Conservation (phyloP, 2,888 invertebrate species). For the Syrphus vitripennis region DNA sequence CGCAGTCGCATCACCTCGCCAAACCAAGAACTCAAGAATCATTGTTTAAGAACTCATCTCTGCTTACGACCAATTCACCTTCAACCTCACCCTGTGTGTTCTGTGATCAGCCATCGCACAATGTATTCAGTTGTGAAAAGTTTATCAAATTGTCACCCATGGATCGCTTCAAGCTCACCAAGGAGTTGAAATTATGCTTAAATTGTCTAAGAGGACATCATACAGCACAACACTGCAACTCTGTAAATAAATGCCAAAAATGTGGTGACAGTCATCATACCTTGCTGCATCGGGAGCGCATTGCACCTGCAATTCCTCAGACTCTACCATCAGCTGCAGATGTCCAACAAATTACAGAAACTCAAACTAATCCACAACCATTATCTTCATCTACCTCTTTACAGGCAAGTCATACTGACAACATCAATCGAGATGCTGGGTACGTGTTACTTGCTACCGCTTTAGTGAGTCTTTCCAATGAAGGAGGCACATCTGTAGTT, state of each 20-base stretch:
- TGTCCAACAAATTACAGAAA: background rate
- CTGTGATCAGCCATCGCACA: background rate
- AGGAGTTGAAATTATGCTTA: slow-evolving; percentile 9
- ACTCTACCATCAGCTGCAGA: background rate
- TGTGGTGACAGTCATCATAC: slow-evolving; percentile 1
- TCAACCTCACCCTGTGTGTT: background rate
- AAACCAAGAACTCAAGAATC: background rate
- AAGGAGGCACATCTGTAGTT: background rate
- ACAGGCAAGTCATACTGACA: slow-evolving; percentile 9
- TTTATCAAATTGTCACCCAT: background rate
- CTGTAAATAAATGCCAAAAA: slow-evolving; percentile 13
- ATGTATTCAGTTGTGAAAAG: background rate
- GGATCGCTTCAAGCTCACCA: slow-evolving; percentile 1
- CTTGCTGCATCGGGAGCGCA: slow-evolving; percentile 4
- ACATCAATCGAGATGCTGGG: background rate
- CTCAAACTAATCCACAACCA: background rate
- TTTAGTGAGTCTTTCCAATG: background rate
- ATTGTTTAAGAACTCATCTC: background rate
- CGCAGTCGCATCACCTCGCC: background rate
- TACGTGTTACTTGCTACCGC: background rate
- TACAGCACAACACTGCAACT: background rate
- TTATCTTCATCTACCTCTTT: slow-evolving; percentile 3
- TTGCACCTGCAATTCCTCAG: background rate
- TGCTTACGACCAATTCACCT: background rate
- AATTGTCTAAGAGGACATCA: background rate